These are phyloP conservation scores for Phaethornis superciliosus DNA, from an alignment of 2,113 vertebrate genomes.

Conservation along the genomic window DNA sequence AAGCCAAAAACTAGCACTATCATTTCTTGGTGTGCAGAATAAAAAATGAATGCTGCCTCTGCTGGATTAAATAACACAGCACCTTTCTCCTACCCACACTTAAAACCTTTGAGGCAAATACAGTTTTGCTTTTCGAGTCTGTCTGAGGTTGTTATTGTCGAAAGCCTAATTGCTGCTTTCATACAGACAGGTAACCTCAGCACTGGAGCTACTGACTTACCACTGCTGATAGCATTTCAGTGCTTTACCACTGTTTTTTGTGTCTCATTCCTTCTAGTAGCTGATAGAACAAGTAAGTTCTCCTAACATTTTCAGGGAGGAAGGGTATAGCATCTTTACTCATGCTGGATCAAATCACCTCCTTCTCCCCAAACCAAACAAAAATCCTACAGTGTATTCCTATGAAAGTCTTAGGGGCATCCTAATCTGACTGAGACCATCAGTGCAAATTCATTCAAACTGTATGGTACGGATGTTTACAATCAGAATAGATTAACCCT, in stretches of 20 bases:
- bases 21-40: neutral
- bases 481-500: constrained; percentile 55
- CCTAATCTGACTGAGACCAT: neutral
- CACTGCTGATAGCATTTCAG: neutral
- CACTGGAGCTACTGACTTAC: neutral
- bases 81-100: neutral
- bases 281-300: neutral
- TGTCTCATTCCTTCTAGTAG: neutral
- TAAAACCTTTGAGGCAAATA: constrained; percentile 4
- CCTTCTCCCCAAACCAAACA: neutral
- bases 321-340: neutral
- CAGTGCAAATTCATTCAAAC: neutral
- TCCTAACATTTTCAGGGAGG: neutral
- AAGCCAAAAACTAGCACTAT: neutral
- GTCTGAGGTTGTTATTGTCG: neutral
- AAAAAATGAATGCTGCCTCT: neutral
- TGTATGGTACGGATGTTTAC: constrained; percentile 24
- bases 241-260: neutral
- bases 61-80: neutral
- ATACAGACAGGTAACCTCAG: neutral
- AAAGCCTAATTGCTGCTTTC: constrained; percentile 10
- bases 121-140: neutral
- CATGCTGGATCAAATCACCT: neutral
- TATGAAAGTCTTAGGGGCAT: neutral
- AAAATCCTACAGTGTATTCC: neutral